phyloP scores from a whole-genome alignment of 2,113 vertebrate species.

The Dascyllus trimaculatus region DNA sequence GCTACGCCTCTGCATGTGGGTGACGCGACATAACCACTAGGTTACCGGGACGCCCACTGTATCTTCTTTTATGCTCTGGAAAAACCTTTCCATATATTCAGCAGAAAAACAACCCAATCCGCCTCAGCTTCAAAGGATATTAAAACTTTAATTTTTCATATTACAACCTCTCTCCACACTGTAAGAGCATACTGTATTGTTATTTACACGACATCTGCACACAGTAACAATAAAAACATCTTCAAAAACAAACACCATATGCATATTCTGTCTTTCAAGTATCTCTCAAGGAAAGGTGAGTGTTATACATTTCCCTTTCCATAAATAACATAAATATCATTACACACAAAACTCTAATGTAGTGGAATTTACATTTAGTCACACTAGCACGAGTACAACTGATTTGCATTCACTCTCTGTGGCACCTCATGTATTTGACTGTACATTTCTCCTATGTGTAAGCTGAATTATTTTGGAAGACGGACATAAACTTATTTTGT shows the following conservation, averaged over 20 bases:
- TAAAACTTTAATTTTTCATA: constrained; percentile 40
- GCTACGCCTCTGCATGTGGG: no score
- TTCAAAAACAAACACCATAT: constrained; percentile 24
- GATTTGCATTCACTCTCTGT: constrained; percentile 18
- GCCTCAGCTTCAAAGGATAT: background rate
- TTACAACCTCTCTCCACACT: constrained; percentile 12
- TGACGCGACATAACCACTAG: no score
- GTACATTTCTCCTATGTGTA: background rate
- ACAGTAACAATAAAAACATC: constrained; percentile 27
- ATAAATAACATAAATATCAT: constrained; percentile 68
- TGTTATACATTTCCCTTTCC: constrained; percentile 47
- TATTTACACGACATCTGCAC: constrained; percentile 31
- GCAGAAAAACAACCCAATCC: background rate
- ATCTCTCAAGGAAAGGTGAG: constrained; percentile 45
- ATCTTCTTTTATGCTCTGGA: no score
- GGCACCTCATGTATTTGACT: background rate
- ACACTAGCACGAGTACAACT: constrained; percentile 11
- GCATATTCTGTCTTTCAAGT: constrained; percentile 61
- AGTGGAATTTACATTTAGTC: constrained; percentile 53
- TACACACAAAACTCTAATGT: constrained; percentile 39
- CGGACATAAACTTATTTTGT: background rate
- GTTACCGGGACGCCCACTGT: no score
- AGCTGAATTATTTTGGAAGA: constrained; percentile 1
- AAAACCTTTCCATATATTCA: background rate
- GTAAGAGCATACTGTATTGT: constrained; percentile 27